phyloP scores from a whole-genome alignment of 2,797 vertebrate genomes.

The Myripristis jacobus region DNA sequence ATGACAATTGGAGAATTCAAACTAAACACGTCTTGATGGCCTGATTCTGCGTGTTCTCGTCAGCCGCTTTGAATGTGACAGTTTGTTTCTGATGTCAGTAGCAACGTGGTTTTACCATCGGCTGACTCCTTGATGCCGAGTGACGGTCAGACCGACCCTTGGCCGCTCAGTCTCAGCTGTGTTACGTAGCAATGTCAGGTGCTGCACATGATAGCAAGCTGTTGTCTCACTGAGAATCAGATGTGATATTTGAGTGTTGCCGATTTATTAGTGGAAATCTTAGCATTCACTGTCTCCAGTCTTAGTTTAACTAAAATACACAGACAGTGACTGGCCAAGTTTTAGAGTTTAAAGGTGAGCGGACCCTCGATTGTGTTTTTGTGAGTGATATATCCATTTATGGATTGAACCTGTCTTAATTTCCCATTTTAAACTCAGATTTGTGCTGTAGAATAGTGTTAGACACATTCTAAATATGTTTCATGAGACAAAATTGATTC shows the following conservation, averaged over 20 bases:
- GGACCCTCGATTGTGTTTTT: not conserved
- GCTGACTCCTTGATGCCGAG: not conserved
- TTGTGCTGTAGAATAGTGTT: too few relatives aligned
- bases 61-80: not conserved
- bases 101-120: not conserved
- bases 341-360: not conserved
- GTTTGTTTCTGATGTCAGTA: not conserved
- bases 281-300: too few relatives aligned
- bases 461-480: too few relatives aligned
- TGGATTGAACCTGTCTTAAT: not conserved
- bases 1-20: too few relatives aligned
- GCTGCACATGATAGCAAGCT: not conserved
- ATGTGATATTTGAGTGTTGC: not conserved
- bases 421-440: not conserved
- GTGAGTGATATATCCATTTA: not conserved
- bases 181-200: constrained; percentile 19
- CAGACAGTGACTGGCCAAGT: not conserved
- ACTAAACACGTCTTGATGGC: not conserved
- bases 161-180: not conserved
- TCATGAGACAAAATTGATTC: not conserved
- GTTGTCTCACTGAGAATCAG: constrained; percentile 1
- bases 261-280: not conserved
- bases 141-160: not conserved
- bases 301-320: not conserved
- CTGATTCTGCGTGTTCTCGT: too few relatives aligned